Base-by-base conservation (phyloP, 2,888 invertebrate genomes). In the Periphyllus acericola region DNA sequence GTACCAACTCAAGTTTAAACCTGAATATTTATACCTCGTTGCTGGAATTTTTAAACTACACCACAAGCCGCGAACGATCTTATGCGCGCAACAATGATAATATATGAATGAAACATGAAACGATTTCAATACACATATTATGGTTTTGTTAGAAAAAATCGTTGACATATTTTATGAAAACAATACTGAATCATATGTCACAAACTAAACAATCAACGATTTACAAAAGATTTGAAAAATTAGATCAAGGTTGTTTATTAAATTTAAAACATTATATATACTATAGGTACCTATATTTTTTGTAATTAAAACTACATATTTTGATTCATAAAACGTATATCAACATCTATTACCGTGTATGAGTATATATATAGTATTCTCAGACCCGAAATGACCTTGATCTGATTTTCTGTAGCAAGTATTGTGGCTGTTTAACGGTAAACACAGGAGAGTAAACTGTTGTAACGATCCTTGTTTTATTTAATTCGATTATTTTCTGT, bases 221-320 rank as follows among this genome's bases (percentile, higher is more conserved):
- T 14, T 55, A 66, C 25, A 82, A 82, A 82, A 82, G 46, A 71
- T 46, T 25, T 14, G 25, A 40, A 60, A 81, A 68, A 81, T 71
- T 25, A 36, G 68, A 82, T 34, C 82, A 71, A 82, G 82, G 82
- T 71, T 32, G 14, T 34, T 52, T 46, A 60, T 81, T 14, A 29
- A 46, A 81, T 25, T 11, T 5, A 71, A 71, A 82, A 82, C 29
- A 68, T 40, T n/a, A 9, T 55, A 19, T 21, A 78, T 17, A 14
- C 32, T 46, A n/a, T n/a, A 66, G 46, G 46, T 60, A 60, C 0
- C 46, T 60, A 60, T 68, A 68, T 46, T 71, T 40, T 9, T 52
- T 68, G 68, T 81, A 82, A 82, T 71, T 82, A 71, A 71, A 82
- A 52, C 25, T 17, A n/a, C n/a, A n/a, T n/a, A 46, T 25, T 52